Conservation (phyloP, 2,888 invertebrate species). For the Acleris sparsana region DNA sequence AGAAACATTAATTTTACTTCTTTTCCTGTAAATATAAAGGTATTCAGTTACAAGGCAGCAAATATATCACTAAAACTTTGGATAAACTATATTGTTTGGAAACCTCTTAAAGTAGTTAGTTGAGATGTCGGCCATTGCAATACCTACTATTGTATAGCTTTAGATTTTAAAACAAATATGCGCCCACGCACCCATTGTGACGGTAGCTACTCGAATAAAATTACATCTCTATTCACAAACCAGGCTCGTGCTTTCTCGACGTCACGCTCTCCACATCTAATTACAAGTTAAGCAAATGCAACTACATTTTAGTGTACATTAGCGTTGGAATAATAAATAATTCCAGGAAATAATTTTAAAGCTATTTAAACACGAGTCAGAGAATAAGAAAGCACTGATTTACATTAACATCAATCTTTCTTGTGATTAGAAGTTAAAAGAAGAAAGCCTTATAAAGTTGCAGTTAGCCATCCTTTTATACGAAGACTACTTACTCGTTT, state of each 20-base stretch:
- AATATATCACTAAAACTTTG: too few relatives aligned
- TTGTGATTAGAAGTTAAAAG: too few relatives aligned
- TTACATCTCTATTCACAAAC: constrained; percentile 36
- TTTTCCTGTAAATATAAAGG: too few relatives aligned
- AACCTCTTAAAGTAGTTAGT: too few relatives aligned
- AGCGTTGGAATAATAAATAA: constrained; percentile 9
- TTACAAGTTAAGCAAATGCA: constrained; percentile 16
- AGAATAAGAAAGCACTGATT: too few relatives aligned
- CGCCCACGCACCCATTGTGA: constrained; percentile 2
- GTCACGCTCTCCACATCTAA: constrained; percentile 33
- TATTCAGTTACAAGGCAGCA: too few relatives aligned
- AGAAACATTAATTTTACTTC: too few relatives aligned
- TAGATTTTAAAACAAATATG: background rate
- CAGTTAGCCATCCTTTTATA: too few relatives aligned
- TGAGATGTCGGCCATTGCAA: background rate
- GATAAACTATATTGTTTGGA: too few relatives aligned
- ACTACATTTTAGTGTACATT: constrained; percentile 2
- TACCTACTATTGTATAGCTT: background rate
- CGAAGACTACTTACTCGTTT: too few relatives aligned
- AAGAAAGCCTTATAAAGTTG: too few relatives aligned
- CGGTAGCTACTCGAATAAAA: constrained; percentile 30
- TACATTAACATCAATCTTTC: too few relatives aligned
- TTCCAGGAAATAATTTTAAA: constrained; percentile 3
- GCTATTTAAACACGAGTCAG: background rate
- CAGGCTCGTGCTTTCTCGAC: constrained; percentile 34